A percentile compares a stretch with the other conserved stretches of the same genome.
Evolutionary conservation across 2,888 invertebrate species (phyloP).

Genomic region (Agrochola circellaris): DNA sequence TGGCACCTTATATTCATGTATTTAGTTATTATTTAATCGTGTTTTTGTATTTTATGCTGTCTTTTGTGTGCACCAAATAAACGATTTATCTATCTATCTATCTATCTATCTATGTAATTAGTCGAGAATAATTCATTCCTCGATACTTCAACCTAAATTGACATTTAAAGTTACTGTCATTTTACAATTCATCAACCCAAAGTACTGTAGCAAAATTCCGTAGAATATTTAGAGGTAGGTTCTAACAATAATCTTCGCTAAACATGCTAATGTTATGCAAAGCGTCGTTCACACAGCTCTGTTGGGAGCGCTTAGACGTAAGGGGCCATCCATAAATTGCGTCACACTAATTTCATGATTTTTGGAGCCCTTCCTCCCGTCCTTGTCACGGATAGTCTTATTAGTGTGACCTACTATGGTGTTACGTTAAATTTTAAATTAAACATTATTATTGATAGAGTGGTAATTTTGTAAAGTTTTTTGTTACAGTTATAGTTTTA

Average conservation of each 20-base stretch:
- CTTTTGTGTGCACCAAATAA: no score
- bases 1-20: no score
- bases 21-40: no score
- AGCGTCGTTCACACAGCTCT: slow-evolving; percentile 52
- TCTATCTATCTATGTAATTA: no score
- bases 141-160: slow-evolving; percentile 22
- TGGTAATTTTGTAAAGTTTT: not conserved
- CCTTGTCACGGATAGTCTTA: not conserved
- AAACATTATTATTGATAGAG: not conserved
- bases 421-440: not conserved
- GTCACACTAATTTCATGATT: not conserved
- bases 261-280: slow-evolving; percentile 64
- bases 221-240: slow-evolving; percentile 39
- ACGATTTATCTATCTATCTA: no score
- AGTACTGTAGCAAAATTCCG: slow-evolving; percentile 25
- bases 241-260: slow-evolving; percentile 53
- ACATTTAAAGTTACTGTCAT: slow-evolving; percentile 12
- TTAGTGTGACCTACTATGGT: not conserved
- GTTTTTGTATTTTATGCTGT: no score
- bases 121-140: slow-evolving; percentile 6
- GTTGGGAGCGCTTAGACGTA: slow-evolving; percentile 41
- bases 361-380: accelerated
- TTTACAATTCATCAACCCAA: slow-evolving; percentile 43
- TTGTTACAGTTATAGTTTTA: not conserved
- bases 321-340: slow-evolving; percentile 1